Conservation (phyloP, 2,797 vertebrate genomes). For the Protonibea diacanthus region DNA sequence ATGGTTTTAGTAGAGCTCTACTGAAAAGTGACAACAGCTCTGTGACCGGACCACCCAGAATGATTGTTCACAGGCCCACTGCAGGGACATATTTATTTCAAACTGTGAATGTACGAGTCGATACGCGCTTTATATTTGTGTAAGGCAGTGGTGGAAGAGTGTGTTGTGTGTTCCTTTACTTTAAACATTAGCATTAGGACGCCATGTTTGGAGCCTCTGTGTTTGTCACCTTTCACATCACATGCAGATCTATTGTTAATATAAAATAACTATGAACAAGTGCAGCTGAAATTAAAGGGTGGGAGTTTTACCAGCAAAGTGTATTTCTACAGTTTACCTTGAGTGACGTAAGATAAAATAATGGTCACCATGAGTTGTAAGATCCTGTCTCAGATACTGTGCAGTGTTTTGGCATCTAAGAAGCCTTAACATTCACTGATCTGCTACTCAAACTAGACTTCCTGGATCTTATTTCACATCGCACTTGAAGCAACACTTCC, state of each 20-base stretch:
- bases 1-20: slow-evolving; percentile 3
- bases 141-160: slow-evolving; percentile 7
- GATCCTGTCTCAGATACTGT: not conserved
- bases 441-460: not conserved
- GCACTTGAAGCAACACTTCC: not conserved
- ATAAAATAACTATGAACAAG: not conserved
- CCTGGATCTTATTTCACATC: not conserved
- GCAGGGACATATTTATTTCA: slow-evolving; percentile 7
- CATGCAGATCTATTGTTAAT: not conserved
- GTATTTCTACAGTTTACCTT: not conserved
- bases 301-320: too few species aligned
- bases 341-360: not conserved
- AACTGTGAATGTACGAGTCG: slow-evolving; percentile 1
- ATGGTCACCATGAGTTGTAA: not conserved
- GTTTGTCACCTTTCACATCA: not conserved
- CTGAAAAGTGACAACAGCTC: slow-evolving; percentile 40
- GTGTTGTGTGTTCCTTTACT: not conserved
- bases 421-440: not conserved
- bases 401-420: not conserved
- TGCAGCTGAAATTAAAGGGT: too few species aligned
- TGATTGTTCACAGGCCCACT: slow-evolving; percentile 14
- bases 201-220: not conserved
- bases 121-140: slow-evolving; percentile 13
- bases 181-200: not conserved
- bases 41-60: slow-evolving; percentile 47